These are phyloP conservation scores for Yponomeuta malinellus DNA, from an alignment of 2,888 invertebrate genomes.

Conservation along the genomic window DNA sequence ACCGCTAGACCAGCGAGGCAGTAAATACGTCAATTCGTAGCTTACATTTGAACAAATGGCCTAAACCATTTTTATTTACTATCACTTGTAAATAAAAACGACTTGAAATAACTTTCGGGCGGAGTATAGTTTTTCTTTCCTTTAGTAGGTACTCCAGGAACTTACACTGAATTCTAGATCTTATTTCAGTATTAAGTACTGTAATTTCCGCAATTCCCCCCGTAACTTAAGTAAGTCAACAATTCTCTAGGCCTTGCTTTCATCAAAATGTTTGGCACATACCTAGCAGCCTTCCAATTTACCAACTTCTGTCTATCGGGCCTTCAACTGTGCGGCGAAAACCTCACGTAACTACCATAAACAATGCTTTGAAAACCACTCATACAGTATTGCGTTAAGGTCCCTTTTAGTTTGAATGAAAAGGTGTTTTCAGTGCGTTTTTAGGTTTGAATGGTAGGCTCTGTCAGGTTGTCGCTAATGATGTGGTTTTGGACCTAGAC, in stretches of 20 bases:
- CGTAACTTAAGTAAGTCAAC: not conserved
- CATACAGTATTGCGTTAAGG: not conserved
- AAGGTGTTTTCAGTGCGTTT: not conserved
- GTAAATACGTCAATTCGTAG: too few relatives aligned
- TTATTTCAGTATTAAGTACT: too few relatives aligned
- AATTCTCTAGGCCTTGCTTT: not conserved
- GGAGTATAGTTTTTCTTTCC: too few relatives aligned
- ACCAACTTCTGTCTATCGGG: not conserved
- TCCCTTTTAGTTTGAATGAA: not conserved
- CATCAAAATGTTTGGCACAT: not conserved
- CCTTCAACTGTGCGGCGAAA: not conserved
- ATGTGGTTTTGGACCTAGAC: not conserved
- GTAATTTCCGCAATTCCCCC: too few relatives aligned
- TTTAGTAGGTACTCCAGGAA: too few relatives aligned
- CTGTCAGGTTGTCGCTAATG: not conserved
- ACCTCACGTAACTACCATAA: not conserved
- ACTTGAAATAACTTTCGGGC: too few relatives aligned
- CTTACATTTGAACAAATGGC: too few relatives aligned
- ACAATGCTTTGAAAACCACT: not conserved
- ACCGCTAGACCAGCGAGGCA: too few relatives aligned
- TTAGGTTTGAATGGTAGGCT: not conserved
- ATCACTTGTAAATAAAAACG: too few relatives aligned
- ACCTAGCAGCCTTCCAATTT: not conserved
- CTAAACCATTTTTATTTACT: too few relatives aligned
- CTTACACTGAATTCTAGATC: too few relatives aligned